Base-by-base conservation (phyloP, 2,797 vertebrate species). In the Crocidura indochinensis region DNA sequence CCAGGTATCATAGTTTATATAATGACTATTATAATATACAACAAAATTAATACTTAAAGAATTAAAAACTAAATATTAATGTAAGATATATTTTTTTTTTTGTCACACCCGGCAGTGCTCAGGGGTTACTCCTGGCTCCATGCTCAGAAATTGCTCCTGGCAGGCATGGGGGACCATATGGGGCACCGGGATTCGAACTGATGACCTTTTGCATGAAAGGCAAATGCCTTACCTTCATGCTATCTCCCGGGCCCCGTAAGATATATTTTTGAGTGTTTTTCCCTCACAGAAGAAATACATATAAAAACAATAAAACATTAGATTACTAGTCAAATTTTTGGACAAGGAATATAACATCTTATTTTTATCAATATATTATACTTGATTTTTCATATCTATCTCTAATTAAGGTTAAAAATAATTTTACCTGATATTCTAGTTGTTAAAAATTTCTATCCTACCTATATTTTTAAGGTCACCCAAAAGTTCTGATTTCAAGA, bases 301-400 rank as follows among this genome's bases (percentile, higher is more conserved):
- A 75, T 88, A 49, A 79, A 82, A 72, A 51, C 2, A 1, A 15
- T 22, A 29, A 15, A 38, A 38, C 5, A 79, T 85, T 71, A 72
- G 67, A 60, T 60, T 60, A 60, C 56, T 60, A 60, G 19, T 60
- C 22, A 60, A 3, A 60, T 60, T 60, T 17, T 60, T 20, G 6
- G 20, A 60, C 22, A 29, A 83, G 17, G 90, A 78, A 44, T 82
- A 24, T 91, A 73, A 56, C 8, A 9, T 74, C 44, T 81, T 47
- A 83, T 85, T 68, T 68, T 85, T 19, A 46, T 90, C 79, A 90
- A 85, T 68, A 27, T 2, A 27, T 46, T 88, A 46, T 74, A 87
- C 1, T 3, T n/a, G 65, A 85, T 64, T 4, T 60, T 89, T 84
- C 29, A 77, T 69, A 74, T 89, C 47, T 27, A 60, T 67, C 46